Percentiles rank a stretch among this genome's conserved stretches.
These are phyloP conservation scores for Hirtodrosophila duncani DNA, from an alignment of 2,888 invertebrate genomes.

Conservation along the genomic window DNA sequence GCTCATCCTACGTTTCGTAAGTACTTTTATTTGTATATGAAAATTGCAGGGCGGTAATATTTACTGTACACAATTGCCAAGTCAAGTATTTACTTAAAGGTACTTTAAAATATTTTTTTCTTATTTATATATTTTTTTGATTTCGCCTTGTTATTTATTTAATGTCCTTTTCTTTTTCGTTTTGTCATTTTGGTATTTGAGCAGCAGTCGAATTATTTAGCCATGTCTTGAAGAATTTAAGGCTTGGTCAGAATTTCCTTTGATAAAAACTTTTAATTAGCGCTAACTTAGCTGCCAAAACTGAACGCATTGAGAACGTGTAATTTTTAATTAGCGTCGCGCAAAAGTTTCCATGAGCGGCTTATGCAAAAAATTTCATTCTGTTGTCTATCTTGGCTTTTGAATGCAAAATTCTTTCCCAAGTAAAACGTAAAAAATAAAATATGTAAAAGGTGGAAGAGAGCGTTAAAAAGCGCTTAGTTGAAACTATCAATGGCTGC, in stretches of 20 bases:
- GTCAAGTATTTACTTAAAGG: constrained; percentile 11
- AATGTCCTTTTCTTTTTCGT: constrained; percentile 23
- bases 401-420: no score
- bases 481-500: no score
- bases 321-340: constrained; percentile 56
- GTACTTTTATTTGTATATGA: constrained; percentile 34
- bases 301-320: constrained; percentile 24
- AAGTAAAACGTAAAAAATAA: constrained; percentile 8
- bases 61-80: constrained; percentile 25
- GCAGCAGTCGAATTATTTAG: no score
- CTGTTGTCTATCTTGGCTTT: no score
- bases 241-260: constrained; percentile 35
- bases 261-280: constrained; percentile 68
- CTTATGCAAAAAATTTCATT: constrained; percentile 34
- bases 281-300: constrained; percentile 47
- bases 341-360: constrained; percentile 29
- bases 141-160: constrained; percentile 3
- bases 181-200: constrained; percentile 13
- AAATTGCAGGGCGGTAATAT: constrained; percentile 35
- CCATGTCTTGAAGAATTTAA: constrained; percentile 9
- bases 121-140: constrained; percentile 42
- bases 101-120: constrained; percentile 18
- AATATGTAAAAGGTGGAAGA: background rate
- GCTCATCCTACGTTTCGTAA: background rate
- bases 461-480: no score